A percentile compares a stretch with the other conserved stretches of the same genome.
Conservation (phyloP, 2,113 vertebrate genomes). For the Uropsilus gracilis region DNA sequence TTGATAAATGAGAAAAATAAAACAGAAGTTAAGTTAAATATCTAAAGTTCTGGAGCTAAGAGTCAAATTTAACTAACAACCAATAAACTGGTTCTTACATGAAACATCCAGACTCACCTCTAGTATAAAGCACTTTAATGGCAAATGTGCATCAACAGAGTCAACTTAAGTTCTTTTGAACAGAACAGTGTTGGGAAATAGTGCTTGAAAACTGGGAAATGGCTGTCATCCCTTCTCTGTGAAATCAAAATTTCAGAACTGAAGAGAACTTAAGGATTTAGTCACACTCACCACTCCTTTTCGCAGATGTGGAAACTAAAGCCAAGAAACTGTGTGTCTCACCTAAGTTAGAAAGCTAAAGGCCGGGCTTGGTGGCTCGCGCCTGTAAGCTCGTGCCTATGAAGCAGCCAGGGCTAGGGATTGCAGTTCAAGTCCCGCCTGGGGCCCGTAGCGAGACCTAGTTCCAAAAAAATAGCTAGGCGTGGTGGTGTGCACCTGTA, state of each 20-base stretch:
- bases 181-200: not conserved
- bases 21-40: not conserved
- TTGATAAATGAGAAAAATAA: conserved; percentile 4
- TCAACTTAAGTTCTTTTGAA: not conserved
- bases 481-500: too few relatives aligned
- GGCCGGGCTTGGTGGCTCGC: too few relatives aligned
- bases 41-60: not conserved
- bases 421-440: too few relatives aligned
- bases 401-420: too few relatives aligned
- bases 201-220: not conserved
- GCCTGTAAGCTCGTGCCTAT: too few relatives aligned
- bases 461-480: too few relatives aligned
- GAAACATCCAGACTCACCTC: not conserved
- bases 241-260: not conserved
- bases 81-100: not conserved
- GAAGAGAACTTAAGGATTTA: not conserved
- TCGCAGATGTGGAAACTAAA: not conserved
- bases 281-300: not conserved
- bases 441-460: too few relatives aligned
- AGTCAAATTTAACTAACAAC: not conserved
- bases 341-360: not conserved
- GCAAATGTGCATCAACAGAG: not conserved
- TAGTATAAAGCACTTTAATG: not conserved
- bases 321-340: not conserved
- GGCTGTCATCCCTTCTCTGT: not conserved